Evolutionary conservation across 2,113 vertebrate species (phyloP).

Genomic region (Gila orcuttii): DNA sequence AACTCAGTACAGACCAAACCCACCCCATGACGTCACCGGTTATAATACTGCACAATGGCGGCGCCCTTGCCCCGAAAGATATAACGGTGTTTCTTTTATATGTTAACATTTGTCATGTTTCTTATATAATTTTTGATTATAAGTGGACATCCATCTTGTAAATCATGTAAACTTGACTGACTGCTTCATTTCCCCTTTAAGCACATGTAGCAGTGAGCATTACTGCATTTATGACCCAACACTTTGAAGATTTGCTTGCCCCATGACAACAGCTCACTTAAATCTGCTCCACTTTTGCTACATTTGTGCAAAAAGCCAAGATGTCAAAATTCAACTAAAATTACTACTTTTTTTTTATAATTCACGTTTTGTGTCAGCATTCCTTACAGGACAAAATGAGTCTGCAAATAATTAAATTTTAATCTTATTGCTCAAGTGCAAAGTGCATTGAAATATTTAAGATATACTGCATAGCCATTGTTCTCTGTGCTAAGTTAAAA

Average conservation of each 20-base stretch:
- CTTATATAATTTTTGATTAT: too few species aligned
- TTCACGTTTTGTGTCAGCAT: background rate
- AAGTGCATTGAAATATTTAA: slow-evolving; percentile 43
- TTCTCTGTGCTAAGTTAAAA: background rate
- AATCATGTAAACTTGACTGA: too few species aligned
- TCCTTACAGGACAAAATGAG: background rate
- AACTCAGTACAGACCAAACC: too few species aligned
- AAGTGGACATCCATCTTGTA: too few species aligned
- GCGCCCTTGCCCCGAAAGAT: too few species aligned
- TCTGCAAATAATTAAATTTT: slow-evolving; percentile 30
- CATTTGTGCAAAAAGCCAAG: slow-evolving; percentile 15
- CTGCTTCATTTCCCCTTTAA: too few species aligned
- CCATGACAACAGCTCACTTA: background rate
- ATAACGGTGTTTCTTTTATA: too few species aligned
- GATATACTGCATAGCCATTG: slow-evolving; percentile 11
- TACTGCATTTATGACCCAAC: background rate
- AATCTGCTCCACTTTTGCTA: background rate
- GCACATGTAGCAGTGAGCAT: background rate
- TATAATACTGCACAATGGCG: too few species aligned
- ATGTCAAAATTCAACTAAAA: slow-evolving; percentile 14
- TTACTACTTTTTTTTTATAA: background rate
- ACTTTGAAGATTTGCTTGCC: background rate
- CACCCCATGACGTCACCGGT: too few species aligned
- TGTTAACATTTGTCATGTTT: too few species aligned
- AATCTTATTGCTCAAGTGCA: slow-evolving; percentile 22